Evolutionary conservation across 2,113 vertebrate species (phyloP), one percentile per base, ranked within the genome.

Genomic region (Sapajus apella): DNA sequence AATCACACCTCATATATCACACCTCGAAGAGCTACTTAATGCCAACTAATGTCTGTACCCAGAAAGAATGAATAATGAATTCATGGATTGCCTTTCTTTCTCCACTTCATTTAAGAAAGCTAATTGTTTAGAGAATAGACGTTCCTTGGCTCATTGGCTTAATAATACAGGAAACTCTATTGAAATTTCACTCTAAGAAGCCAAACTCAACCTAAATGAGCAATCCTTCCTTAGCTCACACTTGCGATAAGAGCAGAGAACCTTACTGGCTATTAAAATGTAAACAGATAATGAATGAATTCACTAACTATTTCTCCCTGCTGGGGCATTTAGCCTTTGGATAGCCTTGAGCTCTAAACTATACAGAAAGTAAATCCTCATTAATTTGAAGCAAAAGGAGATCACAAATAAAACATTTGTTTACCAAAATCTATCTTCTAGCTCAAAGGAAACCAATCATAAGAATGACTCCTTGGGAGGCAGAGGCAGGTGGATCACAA

Each of bases 101-200:
- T 56, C 76, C 89, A 95, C 83, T 94, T 97, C 94, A 97, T 97
- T 98, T 98, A 90, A 64, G 43, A 93, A 94, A 97, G 90, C 80
- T 98, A 97, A 98, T 98, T 97, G 95, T 98, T 97, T 96, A 90
- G 96, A 96, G 84, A 97, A 95, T 92, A 94, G 92, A 90, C 2
- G 61, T 75, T 97, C 47, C 64, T 81, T 98, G 96, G 95, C 96
- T 97, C 96, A 97, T 97, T 98, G 94, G 80, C 80, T 97, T 97
- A 97, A 96, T 98, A 98, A 98, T 96, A 92, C 64, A 88, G 52
- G 58, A 95, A 98, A 92, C 11, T 80, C 55, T 95, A 72, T 35
- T 56, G 77, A 90, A 95, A 82, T 97, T 97, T 97, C 87, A 92
- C 87, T 94, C 82, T 80, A 96, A 83, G 92, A 95, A 92, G 70